Conservation (phyloP, 2,888 invertebrate genomes). For the Portevinia maculata region DNA sequence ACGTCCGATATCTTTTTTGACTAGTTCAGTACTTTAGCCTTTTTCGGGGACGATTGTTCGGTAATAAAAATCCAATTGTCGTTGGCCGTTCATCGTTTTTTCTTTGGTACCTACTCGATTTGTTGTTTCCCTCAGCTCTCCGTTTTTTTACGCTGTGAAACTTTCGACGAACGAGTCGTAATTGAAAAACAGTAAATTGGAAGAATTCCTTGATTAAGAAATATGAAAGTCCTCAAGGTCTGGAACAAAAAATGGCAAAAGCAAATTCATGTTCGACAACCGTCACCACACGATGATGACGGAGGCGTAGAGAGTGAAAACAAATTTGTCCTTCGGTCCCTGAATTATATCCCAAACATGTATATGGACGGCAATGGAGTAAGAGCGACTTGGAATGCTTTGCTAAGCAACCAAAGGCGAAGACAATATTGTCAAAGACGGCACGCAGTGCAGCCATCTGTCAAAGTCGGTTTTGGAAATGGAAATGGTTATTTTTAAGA, state of each 20-base stretch:
- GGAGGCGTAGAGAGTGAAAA: neutral
- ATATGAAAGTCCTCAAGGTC: constrained; percentile 31
- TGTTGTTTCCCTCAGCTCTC: neutral
- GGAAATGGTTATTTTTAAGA: constrained; percentile 64
- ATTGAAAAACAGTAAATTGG: constrained; percentile 55
- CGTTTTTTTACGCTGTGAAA: constrained; percentile 18
- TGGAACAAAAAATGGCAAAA: constrained; percentile 3
- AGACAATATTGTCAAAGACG: constrained; percentile 30
- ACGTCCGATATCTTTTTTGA: constrained; percentile 17
- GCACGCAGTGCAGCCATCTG: constrained; percentile 60
- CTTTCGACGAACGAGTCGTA: constrained; percentile 37
- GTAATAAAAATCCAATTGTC: constrained; percentile 46
- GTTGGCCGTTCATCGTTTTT: constrained; percentile 21
- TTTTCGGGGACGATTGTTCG: constrained; percentile 13
- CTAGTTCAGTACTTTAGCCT: neutral
- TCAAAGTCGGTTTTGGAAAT: constrained; percentile 59
- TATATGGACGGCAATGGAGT: neutral
- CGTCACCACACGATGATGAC: neutral
- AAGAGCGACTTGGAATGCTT: neutral
- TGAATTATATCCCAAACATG: constrained; percentile 30
- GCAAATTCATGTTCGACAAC: constrained; percentile 39
- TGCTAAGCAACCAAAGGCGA: constrained; percentile 26
- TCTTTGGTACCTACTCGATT: constrained; percentile 8
- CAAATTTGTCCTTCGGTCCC: constrained; percentile 44
- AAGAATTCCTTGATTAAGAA: constrained; percentile 57